Conservation (phyloP, 2,888 invertebrate species). For the Eupithecia subfuscata region DNA sequence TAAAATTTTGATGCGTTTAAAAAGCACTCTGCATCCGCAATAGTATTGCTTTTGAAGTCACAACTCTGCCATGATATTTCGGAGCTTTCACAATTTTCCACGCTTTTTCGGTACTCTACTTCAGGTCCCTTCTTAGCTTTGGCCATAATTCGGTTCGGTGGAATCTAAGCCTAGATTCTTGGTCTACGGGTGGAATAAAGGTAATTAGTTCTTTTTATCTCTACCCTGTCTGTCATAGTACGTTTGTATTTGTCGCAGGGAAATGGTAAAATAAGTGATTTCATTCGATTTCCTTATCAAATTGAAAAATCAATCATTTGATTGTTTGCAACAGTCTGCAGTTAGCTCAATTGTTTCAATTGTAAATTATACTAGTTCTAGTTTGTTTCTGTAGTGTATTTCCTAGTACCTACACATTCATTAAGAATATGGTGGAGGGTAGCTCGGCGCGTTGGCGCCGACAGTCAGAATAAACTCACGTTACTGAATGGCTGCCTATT, state of each 20-base stretch:
- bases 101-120: background rate
- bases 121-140: background rate
- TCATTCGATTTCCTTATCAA: background rate
- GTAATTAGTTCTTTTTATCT: background rate
- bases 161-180: no score
- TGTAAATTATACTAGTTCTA: no score
- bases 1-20: conserved; percentile 25
- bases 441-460: no score
- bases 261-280: background rate
- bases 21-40: conserved; percentile 12
- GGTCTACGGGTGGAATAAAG: background rate
- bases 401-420: no score
- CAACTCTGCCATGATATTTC: background rate
- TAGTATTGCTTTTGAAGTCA: conserved; percentile 10
- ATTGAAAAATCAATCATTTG: background rate
- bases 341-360: no score
- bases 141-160: background rate
- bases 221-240: background rate
- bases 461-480: no score
- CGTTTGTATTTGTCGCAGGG: background rate
- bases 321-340: background rate
- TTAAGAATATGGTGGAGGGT: no score
- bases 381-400: no score
- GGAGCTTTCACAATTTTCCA: background rate
- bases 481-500: no score